phyloP scores from a whole-genome alignment of 2,888 invertebrate genomes.

The Pimpla rufipes region DNA sequence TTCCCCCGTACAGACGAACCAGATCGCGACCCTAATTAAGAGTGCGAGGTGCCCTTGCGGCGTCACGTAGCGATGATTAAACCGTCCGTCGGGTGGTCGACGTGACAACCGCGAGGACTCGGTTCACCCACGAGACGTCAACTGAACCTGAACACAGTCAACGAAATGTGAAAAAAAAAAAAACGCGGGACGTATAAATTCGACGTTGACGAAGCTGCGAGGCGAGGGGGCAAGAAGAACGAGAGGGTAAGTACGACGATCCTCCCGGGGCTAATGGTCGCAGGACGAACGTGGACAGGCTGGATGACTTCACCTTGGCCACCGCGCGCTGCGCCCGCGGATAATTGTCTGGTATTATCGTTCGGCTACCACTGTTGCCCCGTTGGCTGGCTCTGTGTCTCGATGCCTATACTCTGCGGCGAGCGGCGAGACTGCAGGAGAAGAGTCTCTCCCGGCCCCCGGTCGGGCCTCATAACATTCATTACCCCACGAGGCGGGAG shows the following conservation, averaged over 20 bases:
- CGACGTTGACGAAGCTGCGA: constrained; percentile 26
- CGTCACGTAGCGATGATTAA: constrained; percentile 60
- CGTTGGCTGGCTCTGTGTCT: too few species aligned
- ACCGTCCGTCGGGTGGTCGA: constrained; percentile 70
- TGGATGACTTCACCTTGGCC: constrained; percentile 74
- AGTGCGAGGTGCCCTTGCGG: constrained; percentile 65
- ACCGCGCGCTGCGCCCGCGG: constrained; percentile 60
- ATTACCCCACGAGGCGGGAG: constrained; percentile 70
- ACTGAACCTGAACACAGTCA: constrained; percentile 36
- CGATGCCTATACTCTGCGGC: constrained; percentile 61
- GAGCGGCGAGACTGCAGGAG: constrained; percentile 45
- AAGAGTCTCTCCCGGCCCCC: constrained; percentile 58
- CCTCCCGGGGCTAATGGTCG: constrained; percentile 72
- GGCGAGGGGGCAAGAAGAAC: constrained; percentile 4
- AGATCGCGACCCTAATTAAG: constrained; percentile 76
- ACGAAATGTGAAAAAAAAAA: constrained; percentile 2
- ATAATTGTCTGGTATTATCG: constrained; percentile 79
- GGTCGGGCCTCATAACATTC: constrained; percentile 73
- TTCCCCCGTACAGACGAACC: constrained; percentile 51
- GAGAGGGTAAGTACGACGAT: constrained; percentile 74
- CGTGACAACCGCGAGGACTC: constrained; percentile 3
- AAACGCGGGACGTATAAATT: background rate
- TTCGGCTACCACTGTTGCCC: constrained; percentile 59
- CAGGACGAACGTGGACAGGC: constrained; percentile 72
- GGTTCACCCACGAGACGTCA: too few species aligned